Base-by-base conservation (phyloP, 2,113 vertebrate species). In the Lepidothrix coronata region DNA sequence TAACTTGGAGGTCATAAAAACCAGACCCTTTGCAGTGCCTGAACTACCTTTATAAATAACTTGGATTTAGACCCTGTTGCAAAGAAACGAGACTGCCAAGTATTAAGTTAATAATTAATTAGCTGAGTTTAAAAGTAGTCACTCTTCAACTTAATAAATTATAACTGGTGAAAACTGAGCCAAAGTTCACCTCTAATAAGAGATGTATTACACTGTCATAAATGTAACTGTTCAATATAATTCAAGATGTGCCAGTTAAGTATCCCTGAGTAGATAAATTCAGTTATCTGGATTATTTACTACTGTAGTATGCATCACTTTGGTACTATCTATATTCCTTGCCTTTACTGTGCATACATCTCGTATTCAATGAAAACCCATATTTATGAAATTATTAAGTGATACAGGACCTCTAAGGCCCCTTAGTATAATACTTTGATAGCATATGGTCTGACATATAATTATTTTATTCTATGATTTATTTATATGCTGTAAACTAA, bases 381-480 rank as follows among this genome's bases (percentile, higher is more conserved):
- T 88, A 59, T 83, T 83, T 94, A 83, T 2, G 1, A 93, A 89
- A 91, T 46, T 11, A 83, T 91, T 80, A 89, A 89, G 68, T 59
- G 43, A 90, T 41, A 71, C 9, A 39, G 57, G 25, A 82, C 49
- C 61, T 71, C 31, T 75, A 74, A 66, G 35, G 62, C 33, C 27
- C 27, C 33, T 51, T 44, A 76, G 65, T 57, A 67, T 58, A 95
- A 79, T 62, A 90, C 31, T 80, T 88, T 52, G 43, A 90, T 35
- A 88, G 55, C 44, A 94, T 88, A 71, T 74, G 73, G 62, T 82
- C 46, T 95, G 88, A 92, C 48, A 44, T 63, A 84, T 35, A 91
- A 84, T 94, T 90, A 91, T 84, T 86, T 90, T 77, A 73, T 8
- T 59, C 8, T 57, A 31, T 43, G 52, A 81, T 86, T 88, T 94